phyloP scores from a whole-genome alignment of 2,113 vertebrate genomes.

The Dunckerocampus dactyliophorus region DNA sequence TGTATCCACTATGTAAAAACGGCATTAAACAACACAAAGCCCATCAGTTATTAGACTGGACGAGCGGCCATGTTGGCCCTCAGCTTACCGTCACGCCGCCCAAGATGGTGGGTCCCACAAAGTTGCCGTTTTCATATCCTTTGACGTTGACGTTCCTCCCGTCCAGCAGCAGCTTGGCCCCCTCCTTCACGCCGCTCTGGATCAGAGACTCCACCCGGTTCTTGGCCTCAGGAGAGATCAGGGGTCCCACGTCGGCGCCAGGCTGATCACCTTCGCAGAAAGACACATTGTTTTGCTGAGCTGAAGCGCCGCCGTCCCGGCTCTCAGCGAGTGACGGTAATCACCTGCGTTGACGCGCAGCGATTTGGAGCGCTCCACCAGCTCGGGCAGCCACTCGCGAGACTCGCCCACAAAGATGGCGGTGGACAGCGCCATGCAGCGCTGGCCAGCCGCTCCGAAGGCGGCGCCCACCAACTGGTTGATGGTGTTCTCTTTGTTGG shows the following conservation, averaged over 20 bases:
- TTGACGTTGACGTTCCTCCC: conserved; percentile 88
- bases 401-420: conserved; percentile 92
- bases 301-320: not conserved
- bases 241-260: conserved; percentile 90
- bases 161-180: conserved; percentile 88
- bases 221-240: conserved; percentile 88
- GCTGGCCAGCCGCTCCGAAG: conserved; percentile 95
- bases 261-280: conserved; percentile 86
- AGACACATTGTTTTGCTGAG: not conserved
- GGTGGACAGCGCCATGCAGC: conserved; percentile 97
- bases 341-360: conserved; percentile 90
- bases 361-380: conserved; percentile 88
- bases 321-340: not conserved
- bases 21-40: not conserved
- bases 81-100: conserved; percentile 79
- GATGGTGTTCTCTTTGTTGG: conserved; percentile 96
- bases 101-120: conserved; percentile 94
- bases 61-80: too few species aligned
- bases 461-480: conserved; percentile 97
- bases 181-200: conserved; percentile 86
- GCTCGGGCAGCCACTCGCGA: conserved; percentile 88
- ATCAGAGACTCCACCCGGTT: conserved; percentile 83
- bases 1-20: not conserved
- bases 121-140: conserved; percentile 96
- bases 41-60: not conserved